These are phyloP conservation scores for Falco biarmicus DNA, from an alignment of 2,797 vertebrate species.

Conservation along the genomic window DNA sequence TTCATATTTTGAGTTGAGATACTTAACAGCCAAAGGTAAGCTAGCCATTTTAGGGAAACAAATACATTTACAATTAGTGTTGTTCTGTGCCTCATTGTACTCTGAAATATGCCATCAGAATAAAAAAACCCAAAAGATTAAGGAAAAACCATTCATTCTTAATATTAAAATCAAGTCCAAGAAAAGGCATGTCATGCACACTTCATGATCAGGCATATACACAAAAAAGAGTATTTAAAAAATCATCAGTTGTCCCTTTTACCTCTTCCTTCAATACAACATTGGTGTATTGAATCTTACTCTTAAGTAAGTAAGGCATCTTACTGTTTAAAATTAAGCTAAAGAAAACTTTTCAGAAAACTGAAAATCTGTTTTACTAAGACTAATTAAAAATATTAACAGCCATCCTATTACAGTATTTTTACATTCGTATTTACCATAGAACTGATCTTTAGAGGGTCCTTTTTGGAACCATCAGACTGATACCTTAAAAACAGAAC, in stretches of 20 bases:
- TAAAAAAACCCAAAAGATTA: background rate
- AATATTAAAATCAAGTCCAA: background rate
- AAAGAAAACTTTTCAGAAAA: background rate
- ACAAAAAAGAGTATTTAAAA: no score
- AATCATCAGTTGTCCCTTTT: background rate
- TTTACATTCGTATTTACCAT: conserved; percentile 83
- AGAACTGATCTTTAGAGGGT: conserved; percentile 94
- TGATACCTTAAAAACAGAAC: conserved; percentile 84
- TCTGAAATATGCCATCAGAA: background rate
- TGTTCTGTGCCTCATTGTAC: background rate
- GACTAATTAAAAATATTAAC: background rate
- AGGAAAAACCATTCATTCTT: background rate
- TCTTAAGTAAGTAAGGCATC: no score
- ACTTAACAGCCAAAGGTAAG: background rate
- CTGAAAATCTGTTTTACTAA: background rate
- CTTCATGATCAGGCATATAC: background rate
- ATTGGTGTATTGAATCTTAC: background rate
- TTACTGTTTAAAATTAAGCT: background rate
- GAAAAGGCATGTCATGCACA: background rate
- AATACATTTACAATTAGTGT: background rate
- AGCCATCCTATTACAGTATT: background rate
- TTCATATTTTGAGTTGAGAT: background rate
- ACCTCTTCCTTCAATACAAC: background rate
- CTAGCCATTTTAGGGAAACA: background rate
- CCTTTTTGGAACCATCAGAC: conserved; percentile 96